phyloP scores from a whole-genome alignment of 2,888 invertebrate genomes.

The Melitaea athalia region DNA sequence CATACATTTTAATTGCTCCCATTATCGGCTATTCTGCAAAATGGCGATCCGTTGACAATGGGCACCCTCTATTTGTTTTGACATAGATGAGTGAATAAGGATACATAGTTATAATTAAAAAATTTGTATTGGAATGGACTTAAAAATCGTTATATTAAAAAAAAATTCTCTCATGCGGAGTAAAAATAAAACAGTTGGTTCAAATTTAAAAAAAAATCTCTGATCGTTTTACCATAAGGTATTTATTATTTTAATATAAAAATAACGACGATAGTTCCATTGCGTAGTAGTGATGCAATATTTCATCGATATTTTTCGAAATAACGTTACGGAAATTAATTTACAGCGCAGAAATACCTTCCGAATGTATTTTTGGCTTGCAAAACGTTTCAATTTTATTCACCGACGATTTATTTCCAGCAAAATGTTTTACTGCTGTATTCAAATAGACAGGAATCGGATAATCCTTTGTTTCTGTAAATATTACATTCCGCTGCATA shows the following conservation, averaged over 20 bases:
- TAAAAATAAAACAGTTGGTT: not conserved
- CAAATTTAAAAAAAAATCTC: not conserved
- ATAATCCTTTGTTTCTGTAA: constrained; percentile 42
- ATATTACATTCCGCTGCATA: constrained; percentile 38
- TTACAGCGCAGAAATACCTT: constrained; percentile 26
- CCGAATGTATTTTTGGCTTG: constrained; percentile 27
- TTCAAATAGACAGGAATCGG: constrained; percentile 41
- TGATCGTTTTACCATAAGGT: not conserved
- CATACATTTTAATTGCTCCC: constrained; percentile 82
- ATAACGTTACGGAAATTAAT: constrained; percentile 30
- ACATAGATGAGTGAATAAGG: constrained; percentile 38
- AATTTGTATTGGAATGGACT: not conserved
- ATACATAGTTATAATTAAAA: constrained; percentile 9
- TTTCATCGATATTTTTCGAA: constrained; percentile 28
- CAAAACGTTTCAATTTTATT: constrained; percentile 34
- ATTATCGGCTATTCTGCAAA: constrained; percentile 77
- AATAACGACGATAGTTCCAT: constrained; percentile 2
- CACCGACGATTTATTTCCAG: constrained; percentile 34
- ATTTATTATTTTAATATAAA: not conserved
- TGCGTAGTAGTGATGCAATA: constrained; percentile 17
- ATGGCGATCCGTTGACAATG: constrained; percentile 72
- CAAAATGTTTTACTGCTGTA: constrained; percentile 41
- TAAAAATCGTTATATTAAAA: too few relatives aligned
- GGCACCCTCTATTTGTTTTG: constrained; percentile 57
- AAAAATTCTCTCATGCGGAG: not conserved